Percentiles rank a stretch among this genome's conserved stretches.
phyloP scores from a whole-genome alignment of 2,888 invertebrate species.

The Stramonita haemastoma region DNA sequence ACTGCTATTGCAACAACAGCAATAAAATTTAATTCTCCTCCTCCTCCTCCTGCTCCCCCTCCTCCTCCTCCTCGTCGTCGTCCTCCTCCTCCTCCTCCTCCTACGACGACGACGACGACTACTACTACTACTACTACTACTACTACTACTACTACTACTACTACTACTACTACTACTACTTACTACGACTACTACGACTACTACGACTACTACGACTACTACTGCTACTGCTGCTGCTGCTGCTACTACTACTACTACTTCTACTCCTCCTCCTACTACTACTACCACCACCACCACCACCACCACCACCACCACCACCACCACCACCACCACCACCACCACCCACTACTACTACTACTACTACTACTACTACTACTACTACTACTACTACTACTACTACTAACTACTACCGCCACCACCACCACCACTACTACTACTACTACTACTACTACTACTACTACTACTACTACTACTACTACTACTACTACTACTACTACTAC shows the following conservation, averaged over 20 bases:
- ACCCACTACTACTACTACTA: slow-evolving; percentile 20
- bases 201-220: slow-evolving; percentile 42
- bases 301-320: slow-evolving; percentile 40
- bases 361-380: slow-evolving; percentile 12
- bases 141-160: slow-evolving; percentile 8
- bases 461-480: slow-evolving; percentile 46
- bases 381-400: too few species aligned
- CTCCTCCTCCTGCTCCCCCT: too few species aligned
- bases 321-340: slow-evolving; percentile 18
- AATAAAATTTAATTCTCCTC: too few species aligned
- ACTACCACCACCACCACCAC: slow-evolving; percentile 43
- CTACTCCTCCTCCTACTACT: slow-evolving; percentile 45
- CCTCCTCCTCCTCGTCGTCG: too few species aligned
- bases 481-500: slow-evolving; percentile 41
- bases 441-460: slow-evolving; percentile 45
- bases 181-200: too few species aligned
- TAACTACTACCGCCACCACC: slow-evolving; percentile 21
- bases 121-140: neutral
- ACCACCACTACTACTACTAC: slow-evolving; percentile 42
- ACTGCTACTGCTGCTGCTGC: slow-evolving; percentile 38
- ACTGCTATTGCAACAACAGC: too few species aligned
- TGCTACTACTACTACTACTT: slow-evolving; percentile 42
- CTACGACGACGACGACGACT: neutral
- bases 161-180: too few species aligned
- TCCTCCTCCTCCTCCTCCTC: neutral